These are phyloP conservation scores for Erebia aethiops DNA, from an alignment of 2,888 invertebrate species.

Conservation along the genomic window DNA sequence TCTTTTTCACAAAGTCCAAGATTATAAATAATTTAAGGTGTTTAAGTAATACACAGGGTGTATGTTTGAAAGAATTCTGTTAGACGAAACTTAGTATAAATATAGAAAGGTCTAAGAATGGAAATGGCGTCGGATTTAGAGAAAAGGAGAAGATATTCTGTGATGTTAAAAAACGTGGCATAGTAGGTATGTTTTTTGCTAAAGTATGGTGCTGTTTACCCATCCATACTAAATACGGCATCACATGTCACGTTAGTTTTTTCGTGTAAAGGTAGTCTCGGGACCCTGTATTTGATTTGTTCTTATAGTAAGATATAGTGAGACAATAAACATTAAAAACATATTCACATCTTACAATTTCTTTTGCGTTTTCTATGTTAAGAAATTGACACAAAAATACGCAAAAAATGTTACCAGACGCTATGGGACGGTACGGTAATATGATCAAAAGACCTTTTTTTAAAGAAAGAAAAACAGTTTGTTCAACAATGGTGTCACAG, in stretches of 20 bases:
- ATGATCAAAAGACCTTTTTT: no score
- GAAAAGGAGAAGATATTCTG: no score
- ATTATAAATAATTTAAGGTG: not conserved
- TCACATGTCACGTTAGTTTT: no score
- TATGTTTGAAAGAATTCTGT: not conserved
- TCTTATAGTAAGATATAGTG: conserved; percentile 5
- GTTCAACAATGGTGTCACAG: no score
- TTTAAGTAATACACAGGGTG: not conserved
- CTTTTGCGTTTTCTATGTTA: not conserved
- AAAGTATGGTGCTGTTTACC: no score
- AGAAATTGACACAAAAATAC: not conserved
- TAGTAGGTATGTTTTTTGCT: no score
- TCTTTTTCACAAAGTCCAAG: conserved; percentile 1
- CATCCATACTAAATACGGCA: no score
- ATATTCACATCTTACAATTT: not conserved
- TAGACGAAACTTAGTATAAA: not conserved
- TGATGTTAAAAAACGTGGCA: no score
- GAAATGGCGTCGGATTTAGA: not conserved
- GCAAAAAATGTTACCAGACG: no score
- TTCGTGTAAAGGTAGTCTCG: not conserved
- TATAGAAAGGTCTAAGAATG: not conserved
- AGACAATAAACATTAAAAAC: conserved; percentile 17
- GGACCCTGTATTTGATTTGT: not conserved
- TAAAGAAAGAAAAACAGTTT: no score
- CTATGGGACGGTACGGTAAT: no score